Evolutionary conservation across 2,888 invertebrate species (phyloP), one percentile per base, ranked within the genome.

Genomic region (Yponomeuta cagnagella): DNA sequence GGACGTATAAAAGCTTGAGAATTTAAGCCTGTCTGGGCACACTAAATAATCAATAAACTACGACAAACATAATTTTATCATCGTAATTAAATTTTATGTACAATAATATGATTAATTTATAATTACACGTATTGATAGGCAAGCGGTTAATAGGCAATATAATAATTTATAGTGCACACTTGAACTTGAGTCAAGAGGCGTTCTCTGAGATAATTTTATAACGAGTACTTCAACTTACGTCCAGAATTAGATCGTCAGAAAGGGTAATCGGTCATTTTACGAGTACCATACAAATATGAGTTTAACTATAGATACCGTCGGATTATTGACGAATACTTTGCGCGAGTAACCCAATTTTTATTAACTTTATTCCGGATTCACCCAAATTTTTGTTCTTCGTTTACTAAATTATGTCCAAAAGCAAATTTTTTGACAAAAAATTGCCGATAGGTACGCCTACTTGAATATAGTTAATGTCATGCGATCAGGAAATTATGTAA

Each of bases 91-190:
- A 15, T 58, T 58, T 58, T 58, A 58, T 58, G 52, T 58, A 58
- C 15, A 15, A 12, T 15, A 58, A 15, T 58, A 12, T 15, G 52
- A 58, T 58, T 58, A 58, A 43, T 58, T 15, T 15, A 58, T 58
- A 58, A 58, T 58, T 58, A 58, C 52, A 58, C 15, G 52, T 12
- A 15, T 58, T 58, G 52, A 58, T 58, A 52, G 52, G 52, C 52
- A 15, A 15, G 15, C 52, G 52, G 52, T 15, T 58, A 15, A 58
- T 58, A 58, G 52, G 15, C 52, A 5, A 5, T 58, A 15, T 58
- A 58, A 58, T 58, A 58, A 58, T 58, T 58, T 58, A 58, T 58
- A 58, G 52, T 58, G 52, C 52, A 58, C 52, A 58, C 52, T 58
- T 58, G 52, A 58, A 58, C 52, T 58, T 58, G 52, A 58, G 52